phyloP scores from a whole-genome alignment of 2,113 vertebrate genomes.

The Todiramphus saurophagus region DNA sequence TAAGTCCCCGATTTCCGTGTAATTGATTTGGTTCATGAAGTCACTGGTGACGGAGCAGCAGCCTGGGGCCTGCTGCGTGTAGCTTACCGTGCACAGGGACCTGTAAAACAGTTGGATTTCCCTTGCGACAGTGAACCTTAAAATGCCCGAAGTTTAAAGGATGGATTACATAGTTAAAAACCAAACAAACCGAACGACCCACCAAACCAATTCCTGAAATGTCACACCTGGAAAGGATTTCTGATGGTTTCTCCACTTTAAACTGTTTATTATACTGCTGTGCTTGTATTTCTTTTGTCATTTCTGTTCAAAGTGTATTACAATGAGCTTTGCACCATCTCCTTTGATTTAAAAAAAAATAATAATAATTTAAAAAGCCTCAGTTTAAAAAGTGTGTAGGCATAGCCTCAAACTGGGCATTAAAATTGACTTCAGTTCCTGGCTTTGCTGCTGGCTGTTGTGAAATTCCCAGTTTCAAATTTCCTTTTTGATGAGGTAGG shows the following conservation, averaged over 20 bases:
- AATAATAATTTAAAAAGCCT: neutral
- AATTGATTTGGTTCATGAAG: neutral
- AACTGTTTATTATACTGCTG: neutral
- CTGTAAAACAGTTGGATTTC: too few relatives aligned
- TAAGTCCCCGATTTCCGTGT: neutral
- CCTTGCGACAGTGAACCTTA: neutral
- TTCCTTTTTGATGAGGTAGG: neutral
- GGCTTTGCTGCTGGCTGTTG: neutral
- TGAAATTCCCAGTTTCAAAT: neutral
- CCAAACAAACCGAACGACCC: too few relatives aligned
- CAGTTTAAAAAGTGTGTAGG: neutral
- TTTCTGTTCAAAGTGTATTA: neutral
- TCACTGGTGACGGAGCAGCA: neutral
- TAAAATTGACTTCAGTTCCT: neutral
- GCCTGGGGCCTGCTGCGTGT: neutral
- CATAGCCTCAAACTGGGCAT: neutral
- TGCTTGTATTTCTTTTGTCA: neutral
- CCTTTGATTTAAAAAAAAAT: neutral
- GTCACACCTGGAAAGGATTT: neutral
- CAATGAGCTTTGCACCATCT: neutral
- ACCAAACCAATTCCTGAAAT: neutral
- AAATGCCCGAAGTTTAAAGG: neutral
- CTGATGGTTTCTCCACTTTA: neutral
- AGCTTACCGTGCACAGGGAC: neutral
- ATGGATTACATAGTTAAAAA: neutral